Evolutionary conservation across 2,113 vertebrate species (phyloP).

Genomic region (Ceyx melanurus): DNA sequence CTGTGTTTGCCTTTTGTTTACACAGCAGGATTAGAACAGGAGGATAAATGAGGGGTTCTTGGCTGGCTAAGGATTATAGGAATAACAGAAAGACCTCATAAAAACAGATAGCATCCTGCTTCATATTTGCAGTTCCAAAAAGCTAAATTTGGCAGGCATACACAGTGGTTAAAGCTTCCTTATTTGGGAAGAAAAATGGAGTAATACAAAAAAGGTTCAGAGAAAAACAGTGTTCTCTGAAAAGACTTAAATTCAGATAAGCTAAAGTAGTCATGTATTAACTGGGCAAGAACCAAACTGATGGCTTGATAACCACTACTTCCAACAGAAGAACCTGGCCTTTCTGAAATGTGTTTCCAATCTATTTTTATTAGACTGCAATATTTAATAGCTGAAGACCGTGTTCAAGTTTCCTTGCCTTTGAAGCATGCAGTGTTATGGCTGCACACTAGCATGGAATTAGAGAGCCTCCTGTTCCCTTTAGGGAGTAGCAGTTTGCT

Average conservation of each 20-base stretch:
- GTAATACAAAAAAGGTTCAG: slow-evolving; percentile 19
- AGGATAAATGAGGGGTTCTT: slow-evolving; percentile 48
- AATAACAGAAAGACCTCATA: slow-evolving; percentile 68
- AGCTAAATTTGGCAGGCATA: slow-evolving; percentile 55
- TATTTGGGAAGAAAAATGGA: slow-evolving; percentile 70
- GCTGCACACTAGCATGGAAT: neutral
- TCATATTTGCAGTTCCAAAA: slow-evolving; percentile 53
- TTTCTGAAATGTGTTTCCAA: neutral
- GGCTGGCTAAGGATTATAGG: slow-evolving; percentile 53
- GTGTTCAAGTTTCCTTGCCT: neutral
- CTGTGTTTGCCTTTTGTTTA: slow-evolving; percentile 32
- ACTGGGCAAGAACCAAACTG: neutral
- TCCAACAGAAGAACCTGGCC: neutral
- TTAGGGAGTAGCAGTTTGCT: neutral
- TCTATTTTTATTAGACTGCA: neutral
- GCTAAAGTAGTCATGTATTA: neutral
- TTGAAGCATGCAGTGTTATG: neutral
- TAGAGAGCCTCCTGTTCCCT: neutral
- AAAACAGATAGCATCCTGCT: slow-evolving; percentile 54
- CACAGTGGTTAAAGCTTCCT: slow-evolving; percentile 42
- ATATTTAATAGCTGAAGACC: neutral
- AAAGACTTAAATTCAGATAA: slow-evolving; percentile 17
- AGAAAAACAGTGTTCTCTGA: neutral
- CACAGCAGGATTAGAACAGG: slow-evolving; percentile 37
- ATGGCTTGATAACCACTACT: neutral